phyloP scores from a whole-genome alignment of 2,797 vertebrate species.

The Micropoecilia bifurca region DNA sequence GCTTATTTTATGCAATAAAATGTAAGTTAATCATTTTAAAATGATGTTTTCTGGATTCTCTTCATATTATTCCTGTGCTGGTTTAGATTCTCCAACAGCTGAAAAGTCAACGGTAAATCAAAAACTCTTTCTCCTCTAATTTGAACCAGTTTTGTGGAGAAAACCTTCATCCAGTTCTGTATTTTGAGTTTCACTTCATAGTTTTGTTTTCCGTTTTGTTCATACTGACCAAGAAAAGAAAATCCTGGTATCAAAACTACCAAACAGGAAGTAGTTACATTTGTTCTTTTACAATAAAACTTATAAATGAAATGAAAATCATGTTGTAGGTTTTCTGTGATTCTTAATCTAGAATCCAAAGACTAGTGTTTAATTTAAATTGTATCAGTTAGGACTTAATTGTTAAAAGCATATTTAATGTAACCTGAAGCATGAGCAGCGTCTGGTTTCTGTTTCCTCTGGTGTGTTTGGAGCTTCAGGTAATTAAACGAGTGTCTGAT shows the following conservation, averaged over 20 bases:
- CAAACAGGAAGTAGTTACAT: neutral
- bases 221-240: neutral
- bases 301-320: neutral
- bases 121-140: no score
- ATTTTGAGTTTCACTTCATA: neutral
- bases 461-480: constrained; percentile 26
- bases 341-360: neutral
- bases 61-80: no score
- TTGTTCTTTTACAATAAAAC: neutral
- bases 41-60: no score
- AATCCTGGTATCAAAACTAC: neutral
- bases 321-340: neutral
- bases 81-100: no score
- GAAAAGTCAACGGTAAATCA: no score
- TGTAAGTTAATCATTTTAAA: no score
- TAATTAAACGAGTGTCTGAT: constrained; percentile 36
- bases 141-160: neutral
- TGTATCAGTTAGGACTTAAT: neutral
- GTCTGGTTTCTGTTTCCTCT: neutral
- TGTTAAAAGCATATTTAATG: neutral
- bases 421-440: neutral
- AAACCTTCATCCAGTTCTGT: neutral
- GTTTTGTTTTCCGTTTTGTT: neutral
- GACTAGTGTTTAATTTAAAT: neutral
- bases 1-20: no score